A percentile compares a stretch with the other conserved stretches of the same genome.
These are phyloP conservation scores for Eutolmus rufibarbis DNA, from an alignment of 2,888 invertebrate species.

Conservation along the genomic window DNA sequence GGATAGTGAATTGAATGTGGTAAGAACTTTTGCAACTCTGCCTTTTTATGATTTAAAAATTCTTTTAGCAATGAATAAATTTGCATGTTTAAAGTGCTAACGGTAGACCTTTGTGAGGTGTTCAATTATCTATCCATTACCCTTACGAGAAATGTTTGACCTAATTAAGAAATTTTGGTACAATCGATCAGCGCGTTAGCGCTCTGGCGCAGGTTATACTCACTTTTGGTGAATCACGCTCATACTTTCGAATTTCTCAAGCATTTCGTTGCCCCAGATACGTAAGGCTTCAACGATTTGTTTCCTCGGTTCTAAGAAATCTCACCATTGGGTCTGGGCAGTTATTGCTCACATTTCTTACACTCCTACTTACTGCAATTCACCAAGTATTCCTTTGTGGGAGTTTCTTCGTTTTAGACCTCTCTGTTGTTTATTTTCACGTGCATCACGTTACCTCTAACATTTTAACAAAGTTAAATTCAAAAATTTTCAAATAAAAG, in stretches of 20 bases:
- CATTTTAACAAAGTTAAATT: background rate
- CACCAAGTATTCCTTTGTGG: background rate
- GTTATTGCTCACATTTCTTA: background rate
- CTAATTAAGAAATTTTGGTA: background rate
- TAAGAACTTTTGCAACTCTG: background rate
- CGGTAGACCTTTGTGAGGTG: background rate
- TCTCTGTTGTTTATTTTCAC: background rate
- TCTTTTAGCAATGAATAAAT: background rate
- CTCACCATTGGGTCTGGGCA: background rate
- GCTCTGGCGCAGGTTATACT: background rate
- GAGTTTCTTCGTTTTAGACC: background rate
- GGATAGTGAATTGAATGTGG: constrained; percentile 5
- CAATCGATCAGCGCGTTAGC: background rate
- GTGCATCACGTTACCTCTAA: background rate
- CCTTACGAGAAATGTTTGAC: background rate
- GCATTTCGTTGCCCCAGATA: constrained; percentile 14
- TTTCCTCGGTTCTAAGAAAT: background rate
- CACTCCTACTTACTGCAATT: background rate
- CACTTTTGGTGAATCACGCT: constrained; percentile 2
- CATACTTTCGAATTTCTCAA: constrained; percentile 17
- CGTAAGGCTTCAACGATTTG: background rate
- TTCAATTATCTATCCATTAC: background rate
- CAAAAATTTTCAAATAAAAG: background rate
- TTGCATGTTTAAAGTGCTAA: background rate
- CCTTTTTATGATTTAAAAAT: background rate